Evolutionary conservation across 1,140 invertebrate species (phyloP), one percentile per base, ranked within the genome.

Genomic region (Drosophila melanica): DNA sequence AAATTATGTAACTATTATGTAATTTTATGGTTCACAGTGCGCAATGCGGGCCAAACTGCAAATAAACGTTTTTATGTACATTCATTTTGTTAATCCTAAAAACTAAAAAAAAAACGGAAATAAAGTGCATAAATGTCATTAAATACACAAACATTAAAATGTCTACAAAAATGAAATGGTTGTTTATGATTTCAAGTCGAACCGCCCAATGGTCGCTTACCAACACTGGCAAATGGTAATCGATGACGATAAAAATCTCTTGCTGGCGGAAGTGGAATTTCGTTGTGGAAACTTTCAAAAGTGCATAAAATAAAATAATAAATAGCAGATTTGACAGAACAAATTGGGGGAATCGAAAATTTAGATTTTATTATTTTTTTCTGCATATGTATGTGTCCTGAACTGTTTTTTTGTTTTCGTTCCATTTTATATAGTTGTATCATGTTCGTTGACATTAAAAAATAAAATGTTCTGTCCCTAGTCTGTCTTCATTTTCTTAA

Each of bases 1-100:
- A 86, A 86, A 86, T 87, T 86, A 86, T 89, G 66, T 82, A 82
- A 72, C 50, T 66, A 58, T 72, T 72, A 73, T 76, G 74, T 76
- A 74, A 68, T 77, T 74, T 74, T 59, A 76, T 51, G 74, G 50
- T 63, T 74, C 58, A 50, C 51, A 50, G 59, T 57, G 47, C 44
- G 47, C 44, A 70, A 47, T 51, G 39, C 41, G 53, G 51, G 55
- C 65, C 58, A 42, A 74, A 27, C 57, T 44, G 16, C 45, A 63
- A 47, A 77, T 37, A 62, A 80, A 80, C 58, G 59, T 84, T 82
- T 82, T 84, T 84, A 82, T 84, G 79, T 82, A 82, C 71, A 84
- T 79, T 79, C n/a, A 44, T 82, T 81, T 82, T 78, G 60, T 77
- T 78, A 78, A 75, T 63, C 60, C 60, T 65, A 68, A 59, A 23